Base-by-base conservation (phyloP, 2,797 vertebrate species). In the Microtus agrestis region DNA sequence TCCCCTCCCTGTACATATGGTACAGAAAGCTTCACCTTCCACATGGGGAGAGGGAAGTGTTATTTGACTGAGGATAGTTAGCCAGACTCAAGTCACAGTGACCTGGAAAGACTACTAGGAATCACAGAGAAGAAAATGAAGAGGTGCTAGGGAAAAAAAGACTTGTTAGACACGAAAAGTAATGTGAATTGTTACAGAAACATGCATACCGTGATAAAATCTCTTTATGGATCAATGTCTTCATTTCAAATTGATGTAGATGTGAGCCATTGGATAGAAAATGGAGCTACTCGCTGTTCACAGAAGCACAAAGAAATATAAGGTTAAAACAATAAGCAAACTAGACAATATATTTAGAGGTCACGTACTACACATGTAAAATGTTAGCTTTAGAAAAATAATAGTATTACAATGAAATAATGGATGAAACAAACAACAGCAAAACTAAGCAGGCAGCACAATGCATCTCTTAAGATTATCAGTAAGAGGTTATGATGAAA, bases 321-420 rank as follows among this genome's bases (percentile, higher is more conserved):
- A 69, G 31, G n/a, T 54, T n/a, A 79, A n/a, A 51, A 54, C 46
- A 86, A n/a, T 25, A n/a, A n/a, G 11, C 12, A 69, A 48, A 51
- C 8, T 8, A 29, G 27, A 87, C n/a, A 54, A 56, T 56, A 59
- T 15, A 67, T 51, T 37, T 71, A 34, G 34, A 48, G 10, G 21
- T 51, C 27, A 37, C 23, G 63, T 46, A 78, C 34, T 76, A 77
- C 69, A 27, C 4, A 87, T 71, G 43, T 17, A 69, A 10, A 4
- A 86, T 86, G 31, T 31, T 87, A 93, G 27, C 85, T 65, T 73
- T 91, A 87, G 59, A 37, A 89, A 93, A 56, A 48, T 6, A 51
- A 15, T 48, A 67, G 19, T 34, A 65, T 2, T 29, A 65, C 14
- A 71, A 59, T 56, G 14, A 87, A 40, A 40, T 87, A 73, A 56